phyloP scores from a whole-genome alignment of 2,797 vertebrate genomes.

The Gadopsis marmoratus region DNA sequence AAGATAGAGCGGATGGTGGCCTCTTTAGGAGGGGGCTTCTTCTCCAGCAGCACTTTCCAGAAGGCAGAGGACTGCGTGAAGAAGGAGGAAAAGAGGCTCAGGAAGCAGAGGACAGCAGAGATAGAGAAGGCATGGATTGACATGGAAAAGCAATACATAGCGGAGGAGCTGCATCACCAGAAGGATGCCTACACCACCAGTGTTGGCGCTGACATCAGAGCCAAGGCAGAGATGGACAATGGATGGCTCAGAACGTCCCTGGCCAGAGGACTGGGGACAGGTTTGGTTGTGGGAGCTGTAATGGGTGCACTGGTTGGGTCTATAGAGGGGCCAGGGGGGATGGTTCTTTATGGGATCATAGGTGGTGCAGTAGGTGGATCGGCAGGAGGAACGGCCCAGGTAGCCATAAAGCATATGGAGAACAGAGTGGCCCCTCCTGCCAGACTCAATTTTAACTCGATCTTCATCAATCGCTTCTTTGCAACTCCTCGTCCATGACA shows the following conservation, averaged over 20 bases:
- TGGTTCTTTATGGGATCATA: constrained; percentile 80
- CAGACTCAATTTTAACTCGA: constrained; percentile 83
- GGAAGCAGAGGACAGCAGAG: constrained; percentile 69
- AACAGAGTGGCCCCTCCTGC: constrained; percentile 74
- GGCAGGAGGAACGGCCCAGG: constrained; percentile 81
- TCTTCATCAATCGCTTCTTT: constrained; percentile 85
- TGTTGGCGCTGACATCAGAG: constrained; percentile 70
- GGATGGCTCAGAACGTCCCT: constrained; percentile 82
- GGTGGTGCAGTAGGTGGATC: constrained; percentile 80
- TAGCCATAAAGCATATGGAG: constrained; percentile 83
- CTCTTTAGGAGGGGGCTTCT: constrained; percentile 71
- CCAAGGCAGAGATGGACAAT: constrained; percentile 81
- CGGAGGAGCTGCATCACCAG: constrained; percentile 73
- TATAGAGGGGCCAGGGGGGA: constrained; percentile 81
- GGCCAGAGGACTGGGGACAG: constrained; percentile 75
- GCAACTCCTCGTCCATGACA: constrained; percentile 61
- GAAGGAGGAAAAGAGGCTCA: constrained; percentile 79
- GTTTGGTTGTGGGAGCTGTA: constrained; percentile 75
- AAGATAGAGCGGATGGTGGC: constrained; percentile 81
- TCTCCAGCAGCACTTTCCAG: constrained; percentile 77
- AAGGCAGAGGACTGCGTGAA: constrained; percentile 78
- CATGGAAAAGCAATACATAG: constrained; percentile 73
- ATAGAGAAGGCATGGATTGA: constrained; percentile 72
- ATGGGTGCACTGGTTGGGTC: constrained; percentile 80
- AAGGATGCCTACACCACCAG: constrained; percentile 69